Evolutionary conservation across 2,113 vertebrate species (phyloP), one percentile per base, ranked within the genome.

Genomic region (Cololabis saira): DNA sequence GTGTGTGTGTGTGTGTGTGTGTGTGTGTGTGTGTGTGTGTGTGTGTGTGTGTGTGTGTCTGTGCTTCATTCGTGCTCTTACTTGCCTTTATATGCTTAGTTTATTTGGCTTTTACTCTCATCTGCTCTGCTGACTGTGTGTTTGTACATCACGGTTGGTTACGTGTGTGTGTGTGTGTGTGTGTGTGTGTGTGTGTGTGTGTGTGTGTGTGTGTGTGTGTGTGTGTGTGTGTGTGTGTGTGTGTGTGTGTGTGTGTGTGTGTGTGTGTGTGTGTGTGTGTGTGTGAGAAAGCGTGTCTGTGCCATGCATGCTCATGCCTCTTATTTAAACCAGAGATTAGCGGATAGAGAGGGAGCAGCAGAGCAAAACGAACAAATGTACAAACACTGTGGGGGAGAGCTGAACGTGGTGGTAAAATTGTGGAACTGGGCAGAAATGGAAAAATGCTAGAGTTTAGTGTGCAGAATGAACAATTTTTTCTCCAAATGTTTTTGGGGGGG

Each of bases 321-420:
- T 76, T 86, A 88, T 91, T 88, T 91, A 88, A 87, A 87, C 71
- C 80, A 62, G 51, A 80, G 87, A 92, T 87, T 87, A 87, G 80
- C 18, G 19, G 71, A 85, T 65, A 81, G 73, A 81, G 61, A 78
- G 58, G 58, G 79, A 50, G 60, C 72, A 42, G 50, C 68, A 85
- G 75, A 80, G 80, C 72, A 73, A 81, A 82, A 79, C 60, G 57
- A 76, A 79, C 84, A 82, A 74, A 87, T 78, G 87, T 42, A 76
- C 69, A 85, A 83, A 82, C 67, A 82, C 51, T 52, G 62, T 33
- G 45, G 57, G 37, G 45, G 22, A 77, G 53, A 48, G 48, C 55
- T 68, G 52, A 61, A 73, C 41, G 53, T 44, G 64, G 54, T 44
- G 59, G 70, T 37, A 9, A 66, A 77, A 59, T 53, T 60, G 74